Evolutionary conservation across 2,113 vertebrate genomes (phyloP).

Genomic region (Campylorhamphus procurvoides): DNA sequence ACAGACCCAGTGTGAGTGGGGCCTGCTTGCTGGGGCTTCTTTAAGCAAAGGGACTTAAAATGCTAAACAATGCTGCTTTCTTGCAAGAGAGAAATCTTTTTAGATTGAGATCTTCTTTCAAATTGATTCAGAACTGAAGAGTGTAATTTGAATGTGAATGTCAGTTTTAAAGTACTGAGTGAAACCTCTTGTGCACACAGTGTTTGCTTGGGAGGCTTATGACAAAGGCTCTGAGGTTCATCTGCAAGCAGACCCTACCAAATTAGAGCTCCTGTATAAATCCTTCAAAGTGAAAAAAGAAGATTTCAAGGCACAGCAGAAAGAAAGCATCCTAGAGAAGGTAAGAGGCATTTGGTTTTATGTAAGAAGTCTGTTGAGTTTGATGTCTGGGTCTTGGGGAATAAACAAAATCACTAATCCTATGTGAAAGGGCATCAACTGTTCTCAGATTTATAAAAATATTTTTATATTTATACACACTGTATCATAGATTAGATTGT

Average conservation of each 20-base stretch:
- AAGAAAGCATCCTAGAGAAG: conserved; percentile 93
- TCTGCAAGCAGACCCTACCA: conserved; percentile 97
- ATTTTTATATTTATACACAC: neutral
- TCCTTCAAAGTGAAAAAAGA: conserved; percentile 99
- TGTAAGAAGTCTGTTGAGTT: neutral
- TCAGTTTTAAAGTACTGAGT: neutral
- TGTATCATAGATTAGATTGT: neutral
- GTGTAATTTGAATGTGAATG: neutral
- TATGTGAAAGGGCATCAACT: neutral
- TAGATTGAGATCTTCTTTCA: neutral
- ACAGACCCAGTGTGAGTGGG: conserved; percentile 91
- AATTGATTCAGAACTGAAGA: neutral
- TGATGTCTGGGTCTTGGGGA: neutral
- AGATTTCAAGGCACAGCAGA: conserved; percentile 93
- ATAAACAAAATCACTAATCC: neutral
- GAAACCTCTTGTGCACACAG: conserved; percentile 68
- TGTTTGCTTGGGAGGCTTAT: conserved; percentile 98
- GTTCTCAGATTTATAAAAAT: neutral
- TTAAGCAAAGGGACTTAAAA: neutral
- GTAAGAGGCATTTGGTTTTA: conserved; percentile 63
- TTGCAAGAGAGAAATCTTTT: neutral
- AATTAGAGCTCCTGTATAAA: conserved; percentile 91
- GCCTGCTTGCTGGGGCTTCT: neutral
- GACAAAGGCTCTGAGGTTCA: conserved; percentile 98
- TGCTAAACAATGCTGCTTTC: neutral